Conservation (phyloP, 2,113 vertebrate species). For the Clarias batrachus region DNA sequence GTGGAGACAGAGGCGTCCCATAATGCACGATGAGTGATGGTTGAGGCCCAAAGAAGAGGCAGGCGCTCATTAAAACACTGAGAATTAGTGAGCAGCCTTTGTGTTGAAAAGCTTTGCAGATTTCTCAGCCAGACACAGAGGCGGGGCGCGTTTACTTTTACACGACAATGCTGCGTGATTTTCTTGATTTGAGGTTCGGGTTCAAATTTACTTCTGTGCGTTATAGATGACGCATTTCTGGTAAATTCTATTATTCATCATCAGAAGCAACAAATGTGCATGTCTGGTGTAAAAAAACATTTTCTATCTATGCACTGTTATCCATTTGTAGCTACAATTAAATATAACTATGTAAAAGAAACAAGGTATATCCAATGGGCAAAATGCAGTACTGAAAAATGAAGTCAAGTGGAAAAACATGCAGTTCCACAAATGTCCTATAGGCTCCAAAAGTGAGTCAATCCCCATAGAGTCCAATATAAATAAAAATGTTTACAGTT, state of each 20-base stretch:
- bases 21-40: slow-evolving; percentile 38
- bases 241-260: background rate
- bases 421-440: too few relatives aligned
- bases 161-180: background rate
- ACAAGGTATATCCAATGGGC: background rate
- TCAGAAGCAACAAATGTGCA: background rate
- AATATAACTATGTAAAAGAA: background rate
- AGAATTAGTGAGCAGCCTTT: slow-evolving; percentile 23
- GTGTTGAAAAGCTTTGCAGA: slow-evolving; percentile 34
- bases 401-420: too few relatives aligned
- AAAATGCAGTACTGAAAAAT: too few relatives aligned
- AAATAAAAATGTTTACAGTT: too few relatives aligned
- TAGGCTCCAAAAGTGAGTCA: too few relatives aligned
- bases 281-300: background rate
- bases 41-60: slow-evolving; percentile 23
- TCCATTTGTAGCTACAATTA: background rate
- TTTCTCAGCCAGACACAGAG: slow-evolving; percentile 33
- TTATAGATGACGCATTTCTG: background rate
- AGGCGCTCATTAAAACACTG: slow-evolving; percentile 43
- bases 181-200: background rate
- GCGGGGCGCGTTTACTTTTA: slow-evolving; percentile 8
- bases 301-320: background rate
- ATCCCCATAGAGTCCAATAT: too few relatives aligned
- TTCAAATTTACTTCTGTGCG: background rate
- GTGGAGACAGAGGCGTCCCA: background rate